These are phyloP conservation scores for Drosophila mojavensis DNA, from an alignment of 1,140 invertebrate genomes.

Conservation along the genomic window DNA sequence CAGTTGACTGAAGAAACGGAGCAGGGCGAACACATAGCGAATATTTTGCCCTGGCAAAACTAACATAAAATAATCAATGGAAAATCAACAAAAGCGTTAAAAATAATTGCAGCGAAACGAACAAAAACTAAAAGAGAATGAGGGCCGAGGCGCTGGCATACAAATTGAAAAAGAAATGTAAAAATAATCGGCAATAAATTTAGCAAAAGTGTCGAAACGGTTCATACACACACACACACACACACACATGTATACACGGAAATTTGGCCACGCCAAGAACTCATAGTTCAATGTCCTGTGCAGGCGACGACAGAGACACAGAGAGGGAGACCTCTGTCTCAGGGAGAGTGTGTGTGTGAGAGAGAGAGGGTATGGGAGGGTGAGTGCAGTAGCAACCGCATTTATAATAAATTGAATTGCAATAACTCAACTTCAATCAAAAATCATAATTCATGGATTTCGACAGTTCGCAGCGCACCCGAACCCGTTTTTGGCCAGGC, in stretches of 20 bases:
- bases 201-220: slow-evolving; percentile 79
- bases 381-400: slow-evolving; percentile 65
- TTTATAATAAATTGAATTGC: slow-evolving; percentile 84
- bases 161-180: slow-evolving; percentile 75
- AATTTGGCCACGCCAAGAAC: slow-evolving; percentile 75
- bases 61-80: slow-evolving; percentile 59
- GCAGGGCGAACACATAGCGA: too few relatives aligned
- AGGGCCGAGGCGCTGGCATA: slow-evolving; percentile 12
- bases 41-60: not conserved
- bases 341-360: not conserved
- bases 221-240: slow-evolving; percentile 68
- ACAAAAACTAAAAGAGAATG: slow-evolving; percentile 17
- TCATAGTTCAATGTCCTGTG: slow-evolving; percentile 77
- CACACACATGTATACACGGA: slow-evolving; percentile 49
- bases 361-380: slow-evolving; percentile 3
- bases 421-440: slow-evolving; percentile 84
- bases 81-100: slow-evolving; percentile 74
- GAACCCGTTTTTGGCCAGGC: slow-evolving; percentile 30
- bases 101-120: slow-evolving; percentile 69
- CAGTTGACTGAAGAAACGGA: too few relatives aligned
- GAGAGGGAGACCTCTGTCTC: not conserved
- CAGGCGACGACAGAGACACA: slow-evolving; percentile 51
- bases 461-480: slow-evolving; percentile 60
- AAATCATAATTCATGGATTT: slow-evolving; percentile 83
- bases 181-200: slow-evolving; percentile 83